These are phyloP conservation scores for Eptesicus fuscus DNA, from an alignment of 2,113 vertebrate genomes.

Conservation along the genomic window DNA sequence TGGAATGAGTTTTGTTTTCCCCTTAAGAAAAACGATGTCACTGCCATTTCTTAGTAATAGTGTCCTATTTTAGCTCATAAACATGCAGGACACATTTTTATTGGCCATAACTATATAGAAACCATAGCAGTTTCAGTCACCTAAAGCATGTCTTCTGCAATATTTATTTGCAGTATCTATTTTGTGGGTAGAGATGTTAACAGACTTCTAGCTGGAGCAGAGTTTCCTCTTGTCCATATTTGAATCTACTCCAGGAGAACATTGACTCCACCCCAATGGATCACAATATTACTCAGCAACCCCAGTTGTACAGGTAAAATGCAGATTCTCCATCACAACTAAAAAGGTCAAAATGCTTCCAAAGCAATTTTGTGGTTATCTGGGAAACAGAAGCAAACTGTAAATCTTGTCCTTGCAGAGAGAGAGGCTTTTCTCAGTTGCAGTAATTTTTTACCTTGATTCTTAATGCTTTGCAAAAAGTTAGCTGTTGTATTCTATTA, in stretches of 20 bases:
- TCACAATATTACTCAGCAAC: neutral
- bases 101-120: neutral
- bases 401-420: neutral
- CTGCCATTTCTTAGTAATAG: neutral
- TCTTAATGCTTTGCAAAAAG: conserved; percentile 21
- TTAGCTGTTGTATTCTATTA: neutral
- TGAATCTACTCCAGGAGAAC: neutral
- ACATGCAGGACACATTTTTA: neutral
- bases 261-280: neutral
- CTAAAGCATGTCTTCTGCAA: neutral
- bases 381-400: neutral
- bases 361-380: neutral
- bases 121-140: neutral
- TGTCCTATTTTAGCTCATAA: neutral
- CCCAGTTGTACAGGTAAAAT: neutral
- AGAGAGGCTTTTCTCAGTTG: neutral
- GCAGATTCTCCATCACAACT: neutral
- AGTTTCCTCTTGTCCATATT: neutral
- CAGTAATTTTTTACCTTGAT: neutral
- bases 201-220: neutral
- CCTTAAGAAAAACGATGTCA: neutral
- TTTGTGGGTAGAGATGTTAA: neutral
- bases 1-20: neutral
- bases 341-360: neutral
- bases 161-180: neutral